Evolutionary conservation across 2,113 vertebrate genomes (phyloP).

Genomic region (Xenotilapia leptura): DNA sequence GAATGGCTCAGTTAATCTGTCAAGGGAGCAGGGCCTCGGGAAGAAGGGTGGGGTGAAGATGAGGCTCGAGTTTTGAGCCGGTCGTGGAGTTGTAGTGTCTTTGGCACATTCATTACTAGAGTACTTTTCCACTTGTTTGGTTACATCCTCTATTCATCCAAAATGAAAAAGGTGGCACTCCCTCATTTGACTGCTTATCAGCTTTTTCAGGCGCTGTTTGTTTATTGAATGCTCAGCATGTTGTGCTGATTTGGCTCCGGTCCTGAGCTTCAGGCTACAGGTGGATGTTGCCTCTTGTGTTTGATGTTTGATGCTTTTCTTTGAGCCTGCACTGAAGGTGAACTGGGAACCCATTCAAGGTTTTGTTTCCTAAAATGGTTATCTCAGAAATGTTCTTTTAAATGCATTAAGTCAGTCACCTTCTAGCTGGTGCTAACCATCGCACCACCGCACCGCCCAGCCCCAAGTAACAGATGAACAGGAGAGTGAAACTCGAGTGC

Average conservation of each 20-base stretch:
- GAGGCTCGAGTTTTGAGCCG: rapidly evolving
- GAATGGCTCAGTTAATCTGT: background rate
- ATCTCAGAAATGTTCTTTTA: background rate
- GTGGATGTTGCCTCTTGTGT: background rate
- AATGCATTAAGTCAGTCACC: background rate
- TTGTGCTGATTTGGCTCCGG: background rate
- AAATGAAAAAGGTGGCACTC: rapidly evolving
- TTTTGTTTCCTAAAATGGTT: background rate
- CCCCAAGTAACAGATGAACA: background rate
- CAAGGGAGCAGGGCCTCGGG: background rate
- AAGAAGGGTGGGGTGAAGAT: background rate
- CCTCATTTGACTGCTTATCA: background rate
- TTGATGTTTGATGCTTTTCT: background rate
- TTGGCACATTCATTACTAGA: rapidly evolving
- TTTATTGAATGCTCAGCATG: background rate
- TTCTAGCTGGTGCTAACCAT: background rate
- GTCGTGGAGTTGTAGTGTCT: background rate
- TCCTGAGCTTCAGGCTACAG: background rate
- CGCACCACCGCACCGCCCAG: rapidly evolving
- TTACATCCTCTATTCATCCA: background rate
- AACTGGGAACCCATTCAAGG: background rate
- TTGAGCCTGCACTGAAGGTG: background rate
- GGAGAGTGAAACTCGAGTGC: background rate
- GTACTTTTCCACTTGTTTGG: background rate
- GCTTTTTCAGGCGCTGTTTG: background rate